Evolutionary conservation across 2,797 vertebrate genomes (phyloP).

Genomic region (Eremophila alpestris): DNA sequence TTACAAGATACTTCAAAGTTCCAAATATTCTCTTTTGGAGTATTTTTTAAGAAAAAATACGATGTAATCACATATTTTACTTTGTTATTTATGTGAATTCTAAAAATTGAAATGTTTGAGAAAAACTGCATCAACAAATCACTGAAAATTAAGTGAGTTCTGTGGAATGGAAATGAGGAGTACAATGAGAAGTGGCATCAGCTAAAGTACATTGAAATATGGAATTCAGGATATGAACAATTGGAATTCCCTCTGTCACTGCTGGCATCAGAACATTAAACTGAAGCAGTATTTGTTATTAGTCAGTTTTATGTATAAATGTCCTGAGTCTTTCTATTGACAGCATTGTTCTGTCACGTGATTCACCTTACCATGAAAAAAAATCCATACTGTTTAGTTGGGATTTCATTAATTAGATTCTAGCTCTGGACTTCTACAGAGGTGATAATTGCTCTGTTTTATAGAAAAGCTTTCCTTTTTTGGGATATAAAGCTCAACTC

Average conservation of each 20-base stretch:
- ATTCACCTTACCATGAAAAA: slow-evolving; percentile 11
- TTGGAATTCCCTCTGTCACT: neutral
- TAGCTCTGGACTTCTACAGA: neutral
- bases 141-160: neutral
- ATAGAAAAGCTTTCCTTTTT: neutral
- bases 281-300: slow-evolving; percentile 3
- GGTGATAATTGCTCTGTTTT: neutral
- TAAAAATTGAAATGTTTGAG: neutral
- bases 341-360: neutral
- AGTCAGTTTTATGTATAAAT: neutral
- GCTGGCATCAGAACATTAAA: neutral
- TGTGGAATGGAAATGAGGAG: neutral
- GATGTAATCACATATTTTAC: fast-evolving
- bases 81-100: neutral
- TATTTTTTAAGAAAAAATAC: neutral
- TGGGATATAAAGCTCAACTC: fast-evolving
- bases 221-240: neutral
- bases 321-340: slow-evolving; percentile 17
- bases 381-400: neutral
- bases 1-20: neutral
- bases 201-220: neutral
- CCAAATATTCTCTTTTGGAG: neutral
- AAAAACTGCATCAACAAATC: neutral
- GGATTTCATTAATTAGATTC: neutral
- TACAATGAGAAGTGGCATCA: neutral